A percentile compares a stretch with the other conserved stretches of the same genome.
Conservation (phyloP, 1,140 invertebrate genomes). For the Rhynchophorus ferrugineus region DNA sequence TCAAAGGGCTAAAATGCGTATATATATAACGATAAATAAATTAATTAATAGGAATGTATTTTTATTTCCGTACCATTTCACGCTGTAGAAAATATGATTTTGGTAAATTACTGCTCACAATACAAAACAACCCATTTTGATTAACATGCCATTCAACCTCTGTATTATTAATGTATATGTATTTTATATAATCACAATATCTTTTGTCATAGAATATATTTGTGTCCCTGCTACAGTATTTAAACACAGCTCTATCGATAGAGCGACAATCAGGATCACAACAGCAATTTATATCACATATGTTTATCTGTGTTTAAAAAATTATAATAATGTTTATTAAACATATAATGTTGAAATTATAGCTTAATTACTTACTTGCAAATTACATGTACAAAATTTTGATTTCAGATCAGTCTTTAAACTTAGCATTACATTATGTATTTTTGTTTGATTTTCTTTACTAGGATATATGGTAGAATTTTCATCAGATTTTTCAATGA, state of each 20-base stretch:
- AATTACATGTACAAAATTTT: conserved; percentile 21
- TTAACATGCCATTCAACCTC: conserved; percentile 36
- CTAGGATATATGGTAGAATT: background rate
- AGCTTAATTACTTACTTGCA: conserved; percentile 12
- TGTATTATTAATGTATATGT: conserved; percentile 45
- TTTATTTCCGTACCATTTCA: no score
- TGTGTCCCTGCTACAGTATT: conserved; percentile 42
- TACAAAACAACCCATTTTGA: conserved; percentile 50
- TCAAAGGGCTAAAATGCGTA: conserved; percentile 22
- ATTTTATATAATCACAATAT: conserved; percentile 40
- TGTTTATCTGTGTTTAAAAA: conserved; percentile 3
- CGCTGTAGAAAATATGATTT: conserved; percentile 33
- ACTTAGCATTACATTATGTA: background rate
- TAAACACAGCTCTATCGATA: conserved; percentile 50
- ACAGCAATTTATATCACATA: conserved; percentile 69
- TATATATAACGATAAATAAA: background rate
- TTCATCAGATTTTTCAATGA: background rate
- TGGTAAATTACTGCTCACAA: conserved; percentile 50
- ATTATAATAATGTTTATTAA: background rate
- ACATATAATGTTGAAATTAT: background rate
- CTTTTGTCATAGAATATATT: conserved; percentile 32
- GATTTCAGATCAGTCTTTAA: background rate
- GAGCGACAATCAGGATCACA: conserved; percentile 61
- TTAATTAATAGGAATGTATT: no score
- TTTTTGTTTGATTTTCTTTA: no score